Percentiles rank a stretch among this genome's conserved stretches.
phyloP scores from a whole-genome alignment of 2,113 vertebrate species.

The Phylloscopus trochilus region DNA sequence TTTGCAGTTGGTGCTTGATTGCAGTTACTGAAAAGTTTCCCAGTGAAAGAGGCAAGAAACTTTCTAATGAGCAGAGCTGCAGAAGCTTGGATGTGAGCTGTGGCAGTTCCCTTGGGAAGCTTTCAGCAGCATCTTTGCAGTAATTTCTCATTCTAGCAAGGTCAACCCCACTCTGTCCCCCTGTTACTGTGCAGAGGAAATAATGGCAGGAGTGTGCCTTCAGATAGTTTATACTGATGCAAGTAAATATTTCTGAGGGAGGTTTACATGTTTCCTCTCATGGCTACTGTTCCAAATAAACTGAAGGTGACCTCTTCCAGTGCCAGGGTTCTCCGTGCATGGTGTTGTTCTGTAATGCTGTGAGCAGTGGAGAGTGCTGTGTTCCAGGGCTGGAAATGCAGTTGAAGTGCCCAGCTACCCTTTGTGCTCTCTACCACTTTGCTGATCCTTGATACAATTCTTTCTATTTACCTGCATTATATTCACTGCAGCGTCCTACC shows the following conservation, averaged over 20 bases:
- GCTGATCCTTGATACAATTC: not conserved
- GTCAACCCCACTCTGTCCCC: not conserved
- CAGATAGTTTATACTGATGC: not conserved
- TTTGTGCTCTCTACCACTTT: not conserved
- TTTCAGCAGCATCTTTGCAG: not conserved
- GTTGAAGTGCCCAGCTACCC: not conserved
- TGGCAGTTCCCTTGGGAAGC: not conserved
- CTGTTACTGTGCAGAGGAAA: not conserved
- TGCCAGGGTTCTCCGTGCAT: not conserved
- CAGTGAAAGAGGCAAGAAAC: not conserved
- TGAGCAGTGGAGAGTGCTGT: not conserved
- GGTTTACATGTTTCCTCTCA: not conserved
- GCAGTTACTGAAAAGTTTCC: not conserved
- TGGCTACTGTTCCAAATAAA: not conserved
- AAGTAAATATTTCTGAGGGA: not conserved
- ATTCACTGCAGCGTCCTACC: not conserved
- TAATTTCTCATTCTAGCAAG: not conserved
- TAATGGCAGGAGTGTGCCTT: not conserved
- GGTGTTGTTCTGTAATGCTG: not conserved
- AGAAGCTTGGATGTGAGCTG: not conserved
- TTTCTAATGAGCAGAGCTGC: not conserved
- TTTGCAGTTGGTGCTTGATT: not conserved
- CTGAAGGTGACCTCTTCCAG: not conserved
- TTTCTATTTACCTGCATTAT: not conserved
- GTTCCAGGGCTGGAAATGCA: slow-evolving; percentile 3